Evolutionary conservation across 2,888 invertebrate species (phyloP).

Genomic region (Belgica antarctica): DNA sequence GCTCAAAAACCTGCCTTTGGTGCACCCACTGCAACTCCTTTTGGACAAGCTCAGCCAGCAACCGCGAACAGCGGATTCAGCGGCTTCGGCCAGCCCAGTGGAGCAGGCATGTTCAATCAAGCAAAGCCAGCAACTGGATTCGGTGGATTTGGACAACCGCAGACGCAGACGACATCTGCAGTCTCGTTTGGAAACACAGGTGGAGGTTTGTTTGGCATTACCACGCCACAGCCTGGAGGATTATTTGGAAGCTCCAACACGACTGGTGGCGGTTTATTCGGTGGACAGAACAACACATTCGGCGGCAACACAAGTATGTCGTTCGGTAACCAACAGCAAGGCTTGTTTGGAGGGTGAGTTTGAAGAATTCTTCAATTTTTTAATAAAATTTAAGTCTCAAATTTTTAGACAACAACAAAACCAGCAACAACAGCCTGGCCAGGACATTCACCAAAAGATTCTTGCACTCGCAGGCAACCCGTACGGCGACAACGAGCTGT

Average conservation of each 20-base stretch:
- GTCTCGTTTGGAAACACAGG: not conserved
- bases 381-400: not conserved
- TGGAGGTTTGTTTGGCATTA: conserved; percentile 47
- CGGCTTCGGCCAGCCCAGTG: conserved; percentile 51
- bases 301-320: conserved; percentile 47
- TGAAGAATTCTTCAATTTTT: conserved; percentile 42
- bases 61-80: conserved; percentile 52
- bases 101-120: conserved; percentile 50
- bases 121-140: conserved; percentile 58
- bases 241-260: conserved; percentile 59
- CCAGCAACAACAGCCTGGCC: conserved; percentile 47
- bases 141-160: conserved; percentile 56
- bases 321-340: conserved; percentile 46
- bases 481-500: conserved; percentile 83
- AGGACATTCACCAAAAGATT: conserved; percentile 66
- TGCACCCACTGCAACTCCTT: conserved; percentile 44
- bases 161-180: conserved; percentile 52
- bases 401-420: conserved; percentile 49
- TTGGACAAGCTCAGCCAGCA: conserved; percentile 47
- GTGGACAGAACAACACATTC: conserved; percentile 50
- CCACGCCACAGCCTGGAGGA: conserved; percentile 54
- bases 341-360: conserved; percentile 45
- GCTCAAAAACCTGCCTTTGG: conserved; percentile 46
- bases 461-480: conserved; percentile 75
- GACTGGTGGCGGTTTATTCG: conserved; percentile 55